Evolutionary conservation across 2,888 invertebrate genomes (phyloP), one percentile per base, ranked within the genome.

Genomic region (Synergus gifuensis): DNA sequence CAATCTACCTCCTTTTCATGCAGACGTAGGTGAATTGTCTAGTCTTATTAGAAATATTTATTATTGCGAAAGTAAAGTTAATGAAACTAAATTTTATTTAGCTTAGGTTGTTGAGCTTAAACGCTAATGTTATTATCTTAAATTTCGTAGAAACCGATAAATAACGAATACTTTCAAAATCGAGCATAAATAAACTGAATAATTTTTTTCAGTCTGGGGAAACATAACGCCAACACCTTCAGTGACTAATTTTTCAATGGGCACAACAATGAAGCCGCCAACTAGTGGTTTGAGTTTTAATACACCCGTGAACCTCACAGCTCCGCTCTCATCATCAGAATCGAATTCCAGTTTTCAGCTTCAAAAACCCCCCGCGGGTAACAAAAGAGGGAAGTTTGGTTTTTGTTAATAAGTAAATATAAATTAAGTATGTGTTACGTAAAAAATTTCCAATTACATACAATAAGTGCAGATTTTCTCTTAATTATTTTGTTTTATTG

Each of bases 331-430:
- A 66, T 81, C 87, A 16, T 54, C 73, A n/a, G 90, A 91, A 80
- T 79, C 89, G 7, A 89, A 82, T 80, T 89, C 91, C 18, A 91
- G 90, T 86, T 96, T 96, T 92, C 95, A 95, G 87, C 93, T 96
- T 63, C 96, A 96, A 92, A 96, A 95, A 88, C 96, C 96, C 44
- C 96, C 96, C 42, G 89, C 93, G 54, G 94, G 94, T 77, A 94
- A 93, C 81, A 96, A 96, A 91, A 93, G 96, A 82, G 95, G 95
- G 81, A 96, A 96, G 88, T 28, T 54, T 54, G 46, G 14, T 46
- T 46, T 46, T 9, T 14, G 46, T 46, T 46, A 2, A 46, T 58
- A 18, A 18, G 9, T 18, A 5, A 62, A 62, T 62, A 9, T 60
- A 22, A 60, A 22, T 60, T 62, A 9, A 28, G 5, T 62, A 22